Base-by-base conservation (phyloP, 1,140 invertebrate species). In the Drosophila novamexicana region DNA sequence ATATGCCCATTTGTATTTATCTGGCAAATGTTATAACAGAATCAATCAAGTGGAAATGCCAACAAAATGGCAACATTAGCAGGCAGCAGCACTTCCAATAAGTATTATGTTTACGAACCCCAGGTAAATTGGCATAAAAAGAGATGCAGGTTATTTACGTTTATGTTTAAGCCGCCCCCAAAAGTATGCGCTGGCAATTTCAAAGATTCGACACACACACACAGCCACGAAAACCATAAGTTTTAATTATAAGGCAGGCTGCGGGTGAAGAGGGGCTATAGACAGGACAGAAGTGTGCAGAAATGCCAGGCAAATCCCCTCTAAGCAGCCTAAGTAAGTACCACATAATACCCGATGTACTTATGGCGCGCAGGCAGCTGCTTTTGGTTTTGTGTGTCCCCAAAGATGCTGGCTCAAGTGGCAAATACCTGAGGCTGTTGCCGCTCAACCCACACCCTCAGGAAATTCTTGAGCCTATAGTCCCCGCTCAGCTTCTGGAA, bases 1-100 rank as follows among this genome's bases (percentile, higher is more conserved):
- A 86, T 83, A 62, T 59, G 66, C 37, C 69, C 79, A 86, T 88
- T 86, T 66, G 79, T 89, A 79, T 89, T 88, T 83, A 89, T 88
- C 78, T 77, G 71, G 10, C 1, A 80, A 83, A 86, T 86, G 79
- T 86, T 88, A 83, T 79, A 77, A 57, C 84, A 56, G 59, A 86
- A 86, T 86, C 83, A 79, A 86, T 86, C 83, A 86, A 66, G 59
- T 70, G 77, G 68, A 86, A 78, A 73, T 73, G 57, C 57, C 44
- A 68, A 29, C 53, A 40, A 56, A 74, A 54, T 59, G 71, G 56
- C 49, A 59, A 65, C 62, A 66, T 63, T 56, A 62, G 54, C 44
- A 57, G 39, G 54, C 64, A 32, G 12, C 1, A 39, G 29, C 63
- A 59, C 29, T 32, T 37, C 44, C 45, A 63, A 70, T 64, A 72